These are phyloP conservation scores for Hylaeus anthracinus DNA, from an alignment of 1,140 invertebrate species.

Conservation along the genomic window DNA sequence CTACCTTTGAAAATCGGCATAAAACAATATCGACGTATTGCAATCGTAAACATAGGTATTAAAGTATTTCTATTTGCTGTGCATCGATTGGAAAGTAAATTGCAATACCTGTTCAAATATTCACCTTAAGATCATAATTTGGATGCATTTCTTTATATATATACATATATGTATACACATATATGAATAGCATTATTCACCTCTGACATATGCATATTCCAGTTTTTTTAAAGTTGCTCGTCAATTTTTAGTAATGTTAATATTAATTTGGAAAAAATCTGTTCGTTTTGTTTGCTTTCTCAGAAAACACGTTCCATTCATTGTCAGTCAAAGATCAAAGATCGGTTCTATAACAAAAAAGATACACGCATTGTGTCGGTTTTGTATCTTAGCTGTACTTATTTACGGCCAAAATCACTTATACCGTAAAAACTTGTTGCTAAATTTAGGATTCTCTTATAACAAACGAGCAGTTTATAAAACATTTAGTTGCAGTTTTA, in stretches of 20 bases:
- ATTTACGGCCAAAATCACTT: slow-evolving; percentile 54
- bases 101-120: neutral
- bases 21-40: slow-evolving; percentile 30
- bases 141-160: neutral
- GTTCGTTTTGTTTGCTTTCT: neutral
- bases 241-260: neutral
- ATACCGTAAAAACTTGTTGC: slow-evolving; percentile 37
- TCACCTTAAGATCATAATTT: neutral
- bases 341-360: slow-evolving; percentile 21
- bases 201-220: neutral
- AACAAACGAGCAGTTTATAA: slow-evolving; percentile 49
- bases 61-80: slow-evolving; percentile 35
- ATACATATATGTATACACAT: neutral
- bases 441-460: slow-evolving; percentile 48
- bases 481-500: slow-evolving; percentile 47
- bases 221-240: neutral
- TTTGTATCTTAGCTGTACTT: slow-evolving; percentile 53
- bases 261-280: slow-evolving; percentile 7
- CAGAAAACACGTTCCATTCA: neutral
- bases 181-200: neutral
- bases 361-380: slow-evolving; percentile 5
- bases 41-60: slow-evolving; percentile 26
- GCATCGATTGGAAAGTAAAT: slow-evolving; percentile 15
- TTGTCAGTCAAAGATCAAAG: neutral
- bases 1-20: slow-evolving; percentile 14